Evolutionary conservation across 1,140 invertebrate genomes (phyloP), one percentile per base, ranked within the genome.

Genomic region (Euwallacea fornicatus): DNA sequence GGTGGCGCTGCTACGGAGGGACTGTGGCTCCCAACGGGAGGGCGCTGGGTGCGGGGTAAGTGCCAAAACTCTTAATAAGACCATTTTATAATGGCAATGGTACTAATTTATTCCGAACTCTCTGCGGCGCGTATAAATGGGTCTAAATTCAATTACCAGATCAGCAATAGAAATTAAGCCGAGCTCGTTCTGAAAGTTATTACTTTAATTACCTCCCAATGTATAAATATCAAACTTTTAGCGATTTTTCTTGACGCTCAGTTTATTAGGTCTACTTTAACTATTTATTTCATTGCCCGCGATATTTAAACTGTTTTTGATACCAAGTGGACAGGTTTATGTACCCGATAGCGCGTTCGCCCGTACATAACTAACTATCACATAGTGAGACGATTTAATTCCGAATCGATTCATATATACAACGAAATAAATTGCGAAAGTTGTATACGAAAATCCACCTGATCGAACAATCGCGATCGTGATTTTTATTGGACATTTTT

Each of bases 131-230:
- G 64, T 66, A 66, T 66, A 66, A 66, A 66, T 66, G 64, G 53
- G 64, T 55, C 64, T 66, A 66, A 66, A 66, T 66, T 66, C 64
- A 66, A 66, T 66, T 66, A 66, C 54, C 64, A n/a, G 64, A 66
- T 66, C 64, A 66, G 64, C 41, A 66, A 66, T 66, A 66, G 64
- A 66, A 66, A 66, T 66, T 66, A 66, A 66, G 15, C 43, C 53
- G 53, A 54, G 10, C 53, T 56, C 53, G 21, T 21, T 44, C 42
- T 66, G 21, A 66, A 66, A 66, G 64, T 66, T 66, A 66, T 66
- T 66, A 66, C 64, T 66, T 66, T 56, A 66, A 66, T 66, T 66
- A 66, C 42, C 64, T 16, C 50, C 10, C 8, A 2, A 33, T 33
- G 21, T 42, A 56, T 54, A 66, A 66, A 56, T 43, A 66, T 55